A percentile compares a stretch with the other conserved stretches of the same genome.
phyloP scores from a whole-genome alignment of 2,797 vertebrate genomes.

The Typhlichthys eigenmanni region DNA sequence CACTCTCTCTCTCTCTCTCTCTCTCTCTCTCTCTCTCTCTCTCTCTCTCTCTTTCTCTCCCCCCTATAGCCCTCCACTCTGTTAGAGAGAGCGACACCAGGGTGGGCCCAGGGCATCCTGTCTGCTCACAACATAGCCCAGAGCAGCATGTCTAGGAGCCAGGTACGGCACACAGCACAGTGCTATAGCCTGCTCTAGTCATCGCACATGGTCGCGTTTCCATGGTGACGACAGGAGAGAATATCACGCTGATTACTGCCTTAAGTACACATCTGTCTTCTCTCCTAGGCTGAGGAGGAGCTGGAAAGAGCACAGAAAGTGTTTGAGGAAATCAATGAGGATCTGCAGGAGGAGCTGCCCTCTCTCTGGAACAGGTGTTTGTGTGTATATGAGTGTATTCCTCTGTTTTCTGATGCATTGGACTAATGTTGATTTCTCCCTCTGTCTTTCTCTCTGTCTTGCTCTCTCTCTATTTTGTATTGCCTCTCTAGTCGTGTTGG shows the following conservation, averaged over 20 bases:
- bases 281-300: conserved; percentile 93
- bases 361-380: conserved; percentile 96
- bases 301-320: conserved; percentile 96
- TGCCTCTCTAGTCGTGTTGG: conserved; percentile 86
- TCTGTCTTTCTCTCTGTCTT: conserved; percentile 5
- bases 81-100: conserved; percentile 96
- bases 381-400: background rate
- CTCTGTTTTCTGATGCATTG: background rate
- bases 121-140: conserved; percentile 98
- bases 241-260: conserved; percentile 5
- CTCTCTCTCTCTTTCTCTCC: conserved; percentile 1
- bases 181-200: background rate
- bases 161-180: conserved; percentile 82
- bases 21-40: background rate
- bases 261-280: conserved; percentile 4
- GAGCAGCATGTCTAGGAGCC: conserved; percentile 97
- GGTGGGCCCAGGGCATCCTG: conserved; percentile 99
- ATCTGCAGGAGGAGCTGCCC: conserved; percentile 96
- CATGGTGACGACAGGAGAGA: no score
- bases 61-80: conserved; percentile 88
- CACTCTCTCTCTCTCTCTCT: background rate
- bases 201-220: background rate
- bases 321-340: conserved; percentile 97
- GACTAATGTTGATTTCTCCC: conserved; percentile 6
- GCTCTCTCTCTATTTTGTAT: background rate